phyloP scores from a whole-genome alignment of 2,797 vertebrate species.

The Hipposideros larvatus region DNA sequence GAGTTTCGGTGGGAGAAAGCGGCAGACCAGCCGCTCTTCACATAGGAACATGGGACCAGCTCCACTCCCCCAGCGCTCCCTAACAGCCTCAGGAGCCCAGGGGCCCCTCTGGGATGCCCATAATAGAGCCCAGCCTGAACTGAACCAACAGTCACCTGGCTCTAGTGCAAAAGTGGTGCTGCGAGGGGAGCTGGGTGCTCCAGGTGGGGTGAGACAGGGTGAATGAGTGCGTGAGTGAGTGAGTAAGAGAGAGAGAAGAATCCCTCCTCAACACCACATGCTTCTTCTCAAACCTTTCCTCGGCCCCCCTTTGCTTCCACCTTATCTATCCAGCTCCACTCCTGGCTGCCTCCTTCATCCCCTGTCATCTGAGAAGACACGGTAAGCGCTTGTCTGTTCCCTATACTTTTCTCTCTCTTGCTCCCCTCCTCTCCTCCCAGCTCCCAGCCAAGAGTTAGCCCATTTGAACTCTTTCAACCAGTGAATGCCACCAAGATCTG shows the following conservation, averaged over 20 bases:
- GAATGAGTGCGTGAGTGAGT: no score
- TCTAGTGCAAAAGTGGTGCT: conserved; percentile 1
- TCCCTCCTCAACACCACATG: neutral
- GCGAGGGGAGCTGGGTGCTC: neutral
- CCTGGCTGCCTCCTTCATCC: neutral
- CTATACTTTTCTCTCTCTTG: neutral
- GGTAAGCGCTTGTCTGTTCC: conserved; percentile 27
- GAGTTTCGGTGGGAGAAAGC: conserved; percentile 44
- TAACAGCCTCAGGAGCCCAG: neutral
- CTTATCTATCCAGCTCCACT: neutral
- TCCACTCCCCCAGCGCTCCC: neutral
- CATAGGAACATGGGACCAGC: neutral
- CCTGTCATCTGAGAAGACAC: neutral
- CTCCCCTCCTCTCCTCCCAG: neutral
- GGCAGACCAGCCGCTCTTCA: neutral
- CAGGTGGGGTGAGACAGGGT: neutral
- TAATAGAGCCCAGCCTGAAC: conserved; percentile 50
- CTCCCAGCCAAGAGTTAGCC: conserved; percentile 12
- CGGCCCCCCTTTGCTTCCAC: neutral
- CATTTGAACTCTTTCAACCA: conserved; percentile 55
- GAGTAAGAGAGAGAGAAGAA: neutral
- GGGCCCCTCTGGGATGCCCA: neutral
- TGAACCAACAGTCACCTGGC: neutral
- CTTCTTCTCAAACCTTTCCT: neutral
- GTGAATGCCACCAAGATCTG: conserved; percentile 45